Evolutionary conservation across 2,113 vertebrate species (phyloP), one percentile per base, ranked within the genome.

Genomic region (Phylloscopus whistleri): DNA sequence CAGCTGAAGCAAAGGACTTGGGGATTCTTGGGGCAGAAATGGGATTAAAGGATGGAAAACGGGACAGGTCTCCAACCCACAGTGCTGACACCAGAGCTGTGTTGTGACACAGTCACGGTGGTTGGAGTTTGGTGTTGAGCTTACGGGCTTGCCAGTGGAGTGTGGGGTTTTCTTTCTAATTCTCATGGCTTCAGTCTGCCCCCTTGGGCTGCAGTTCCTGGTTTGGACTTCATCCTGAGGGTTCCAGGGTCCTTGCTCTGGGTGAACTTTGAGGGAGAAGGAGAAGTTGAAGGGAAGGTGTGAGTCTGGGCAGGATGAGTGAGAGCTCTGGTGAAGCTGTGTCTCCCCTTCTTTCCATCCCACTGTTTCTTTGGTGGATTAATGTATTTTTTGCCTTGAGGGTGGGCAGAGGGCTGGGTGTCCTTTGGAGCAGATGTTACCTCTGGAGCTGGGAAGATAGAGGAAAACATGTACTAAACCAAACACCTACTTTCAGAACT

Each of bases 81-180:
- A 12, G 18, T 75, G n/a, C 41, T 2, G 2, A 49, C 30, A 39
- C 18, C 3, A 3, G 35, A 44, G 41, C 30, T 14, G 1, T 3
- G 3, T n/a, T 58, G 4, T 20, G 22, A 44, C n/a, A 43, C 8
- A 13, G 23, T 33, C 28, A 30, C 3, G 0, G 0, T 2, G 3
- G 14, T 13, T 1, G 1, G 35, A 33, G 10, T 67, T 92, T 78
- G 76, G 7, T 81, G 53, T 55, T 70, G 70, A 91, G 58, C 16
- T n/a, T 75, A 66, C 66, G 83, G 16, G 8, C 48, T 93, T 86
- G 23, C 16, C 20, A 43, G 68, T 1, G 3, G 10, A 5, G 7
- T 52, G 24, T 70, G 16, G 15, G 26, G 5, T 55, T 93, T 88
- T 69, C 63, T 92, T 70, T 63, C 27, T 81, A 70, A 10, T 7